phyloP scores from a whole-genome alignment of 2,113 vertebrate species.

The Brachionichthys hirsutus region DNA sequence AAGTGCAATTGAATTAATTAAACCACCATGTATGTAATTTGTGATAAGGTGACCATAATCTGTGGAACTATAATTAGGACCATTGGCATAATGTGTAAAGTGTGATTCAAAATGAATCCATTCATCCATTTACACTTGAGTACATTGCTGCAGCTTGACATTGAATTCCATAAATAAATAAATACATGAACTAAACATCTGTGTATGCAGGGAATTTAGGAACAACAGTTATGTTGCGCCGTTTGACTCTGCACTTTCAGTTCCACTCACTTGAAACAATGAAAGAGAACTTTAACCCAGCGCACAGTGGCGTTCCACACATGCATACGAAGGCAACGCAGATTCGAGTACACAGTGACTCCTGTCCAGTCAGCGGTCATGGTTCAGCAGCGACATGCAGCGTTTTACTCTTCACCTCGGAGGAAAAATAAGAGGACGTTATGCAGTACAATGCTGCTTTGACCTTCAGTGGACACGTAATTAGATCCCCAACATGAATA shows the following conservation, averaged over 20 bases:
- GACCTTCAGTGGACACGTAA: conserved; percentile 23
- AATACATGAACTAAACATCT: conserved; percentile 26
- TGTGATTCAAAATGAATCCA: too few species aligned
- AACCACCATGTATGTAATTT: neutral
- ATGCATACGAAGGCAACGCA: conserved; percentile 1
- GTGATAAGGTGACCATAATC: too few species aligned
- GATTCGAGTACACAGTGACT: conserved; percentile 6
- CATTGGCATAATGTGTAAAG: too few species aligned
- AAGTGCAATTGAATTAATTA: conserved; percentile 18
- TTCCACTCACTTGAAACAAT: conserved; percentile 1
- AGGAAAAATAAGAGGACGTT: conserved; percentile 7
- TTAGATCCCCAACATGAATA: neutral
- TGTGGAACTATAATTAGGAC: too few species aligned
- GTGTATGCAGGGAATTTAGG: conserved; percentile 6
- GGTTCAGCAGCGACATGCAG: conserved; percentile 13
- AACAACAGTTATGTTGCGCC: conserved; percentile 19
- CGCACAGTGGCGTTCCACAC: neutral
- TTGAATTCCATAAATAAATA: conserved; percentile 10
- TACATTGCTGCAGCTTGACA: neutral
- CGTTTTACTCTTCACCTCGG: conserved; percentile 1
- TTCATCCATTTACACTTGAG: neutral
- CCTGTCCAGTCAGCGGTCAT: conserved; percentile 34
- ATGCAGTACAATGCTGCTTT: conserved; percentile 10
- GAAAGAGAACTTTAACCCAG: conserved; percentile 7
- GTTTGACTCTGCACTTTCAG: conserved; percentile 11